Conservation (phyloP, 2,113 vertebrate genomes). For the Dascyllus trimaculatus region DNA sequence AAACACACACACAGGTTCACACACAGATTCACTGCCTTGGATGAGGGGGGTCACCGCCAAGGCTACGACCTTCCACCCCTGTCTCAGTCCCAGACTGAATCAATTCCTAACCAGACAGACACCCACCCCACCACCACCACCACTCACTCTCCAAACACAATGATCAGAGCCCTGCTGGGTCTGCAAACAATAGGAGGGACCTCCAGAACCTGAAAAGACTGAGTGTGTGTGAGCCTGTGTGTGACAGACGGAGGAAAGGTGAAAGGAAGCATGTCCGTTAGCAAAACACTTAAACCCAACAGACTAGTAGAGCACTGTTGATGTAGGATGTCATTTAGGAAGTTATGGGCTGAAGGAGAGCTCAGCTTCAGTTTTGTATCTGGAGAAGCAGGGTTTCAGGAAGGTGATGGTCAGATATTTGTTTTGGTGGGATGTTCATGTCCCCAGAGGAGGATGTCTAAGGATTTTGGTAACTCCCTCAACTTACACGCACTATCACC, state of each 20-base stretch:
- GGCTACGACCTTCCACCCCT: conserved; percentile 77
- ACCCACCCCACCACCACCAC: conserved; percentile 24
- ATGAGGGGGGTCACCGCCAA: conserved; percentile 62
- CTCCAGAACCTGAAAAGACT: conserved; percentile 33
- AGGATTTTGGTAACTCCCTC: too few relatives aligned
- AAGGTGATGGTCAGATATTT: too few relatives aligned
- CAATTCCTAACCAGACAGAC: conserved; percentile 83
- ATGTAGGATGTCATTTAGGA: background rate
- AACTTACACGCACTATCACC: too few relatives aligned
- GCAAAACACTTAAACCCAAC: conserved; percentile 18
- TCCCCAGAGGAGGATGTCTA: too few relatives aligned
- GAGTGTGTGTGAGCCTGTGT: conserved; percentile 22
- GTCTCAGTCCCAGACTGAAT: conserved; percentile 82
- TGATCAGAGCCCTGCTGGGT: conserved; percentile 67
- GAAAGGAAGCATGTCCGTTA: conserved; percentile 13
- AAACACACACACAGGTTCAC: conserved; percentile 26
- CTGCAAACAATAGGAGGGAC: conserved; percentile 60
- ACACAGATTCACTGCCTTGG: conserved; percentile 17
- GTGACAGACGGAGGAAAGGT: conserved; percentile 25
- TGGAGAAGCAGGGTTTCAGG: too few relatives aligned
- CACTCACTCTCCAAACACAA: conserved; percentile 64
- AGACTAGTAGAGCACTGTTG: background rate
- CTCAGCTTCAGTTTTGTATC: too few relatives aligned
- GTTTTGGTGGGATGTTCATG: too few relatives aligned
- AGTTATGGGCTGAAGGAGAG: too few relatives aligned